Percentiles rank a stretch among this genome's conserved stretches.
Conservation (phyloP, 2,888 invertebrate genomes). For the Plagodis pulveraria region DNA sequence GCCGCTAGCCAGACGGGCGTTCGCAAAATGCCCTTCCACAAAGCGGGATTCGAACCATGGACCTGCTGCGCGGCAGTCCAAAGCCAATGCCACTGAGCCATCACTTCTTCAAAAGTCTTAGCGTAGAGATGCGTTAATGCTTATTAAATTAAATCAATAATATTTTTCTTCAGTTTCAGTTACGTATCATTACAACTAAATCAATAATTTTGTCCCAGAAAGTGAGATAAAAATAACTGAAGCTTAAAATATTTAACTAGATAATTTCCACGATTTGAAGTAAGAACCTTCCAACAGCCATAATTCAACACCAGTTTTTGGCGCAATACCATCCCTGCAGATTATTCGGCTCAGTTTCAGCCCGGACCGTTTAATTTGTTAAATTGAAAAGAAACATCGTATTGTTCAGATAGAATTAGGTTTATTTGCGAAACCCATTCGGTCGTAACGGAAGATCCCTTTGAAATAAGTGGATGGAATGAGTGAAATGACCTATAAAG, state of each 20-base stretch:
- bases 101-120: no score
- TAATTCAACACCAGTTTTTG: constrained; percentile 34
- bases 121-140: no score
- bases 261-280: constrained; percentile 4
- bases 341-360: constrained; percentile 48
- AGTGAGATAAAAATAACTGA: constrained; percentile 10
- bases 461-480: constrained; percentile 79
- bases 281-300: constrained; percentile 11
- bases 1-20: no score
- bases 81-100: no score
- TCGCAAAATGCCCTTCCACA: no score
- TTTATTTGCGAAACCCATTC: constrained; percentile 78
- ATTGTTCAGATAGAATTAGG: constrained; percentile 76
- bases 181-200: no score
- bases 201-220: background rate
- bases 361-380: constrained; percentile 72
- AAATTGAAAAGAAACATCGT: constrained; percentile 82
- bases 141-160: no score
- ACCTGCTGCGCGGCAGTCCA: no score
- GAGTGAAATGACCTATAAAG: constrained; percentile 79
- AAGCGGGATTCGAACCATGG: no score
- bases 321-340: constrained; percentile 35
- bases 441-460: constrained; percentile 76
- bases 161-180: no score
- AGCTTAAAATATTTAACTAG: constrained; percentile 8